phyloP scores from a whole-genome alignment of 2,888 invertebrate genomes.

The Acleris cristana region DNA sequence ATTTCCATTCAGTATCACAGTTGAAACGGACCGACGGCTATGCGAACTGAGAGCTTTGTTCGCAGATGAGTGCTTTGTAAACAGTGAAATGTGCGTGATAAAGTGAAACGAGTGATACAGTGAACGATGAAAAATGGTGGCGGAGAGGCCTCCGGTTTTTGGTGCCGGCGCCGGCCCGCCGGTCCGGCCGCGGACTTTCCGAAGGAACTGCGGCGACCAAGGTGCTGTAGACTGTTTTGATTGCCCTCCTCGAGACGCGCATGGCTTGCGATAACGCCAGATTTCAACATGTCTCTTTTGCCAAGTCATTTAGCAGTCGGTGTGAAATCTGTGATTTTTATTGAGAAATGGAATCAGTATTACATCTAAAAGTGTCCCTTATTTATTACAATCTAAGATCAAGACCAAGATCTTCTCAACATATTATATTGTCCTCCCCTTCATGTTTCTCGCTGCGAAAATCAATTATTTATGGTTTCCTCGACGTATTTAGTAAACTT shows the following conservation, averaged over 20 bases:
- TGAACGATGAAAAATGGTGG: slow-evolving; percentile 73
- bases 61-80: slow-evolving; percentile 48
- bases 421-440: no score
- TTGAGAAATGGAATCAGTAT: not conserved
- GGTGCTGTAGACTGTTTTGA: slow-evolving; percentile 65
- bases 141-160: slow-evolving; percentile 73
- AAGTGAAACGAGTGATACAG: slow-evolving; percentile 58
- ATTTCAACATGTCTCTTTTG: slow-evolving; percentile 7
- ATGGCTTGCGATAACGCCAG: slow-evolving; percentile 43
- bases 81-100: slow-evolving; percentile 47
- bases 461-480: slow-evolving; percentile 19
- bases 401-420: no score
- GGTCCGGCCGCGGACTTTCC: slow-evolving; percentile 78
- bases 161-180: slow-evolving; percentile 74
- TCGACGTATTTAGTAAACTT: slow-evolving; percentile 14
- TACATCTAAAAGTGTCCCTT: not conserved
- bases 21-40: slow-evolving; percentile 20
- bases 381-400: no score
- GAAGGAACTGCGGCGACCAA: slow-evolving; percentile 85
- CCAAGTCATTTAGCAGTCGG: not conserved
- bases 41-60: slow-evolving; percentile 38
- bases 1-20: slow-evolving; percentile 27
- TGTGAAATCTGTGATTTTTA: slow-evolving; percentile 2
- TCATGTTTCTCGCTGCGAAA: slow-evolving; percentile 6
- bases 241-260: slow-evolving; percentile 39